A percentile compares a stretch with the other conserved stretches of the same genome.
These are phyloP conservation scores for Gopherus flavomarginatus DNA, from an alignment of 2,113 vertebrate species.

Conservation along the genomic window DNA sequence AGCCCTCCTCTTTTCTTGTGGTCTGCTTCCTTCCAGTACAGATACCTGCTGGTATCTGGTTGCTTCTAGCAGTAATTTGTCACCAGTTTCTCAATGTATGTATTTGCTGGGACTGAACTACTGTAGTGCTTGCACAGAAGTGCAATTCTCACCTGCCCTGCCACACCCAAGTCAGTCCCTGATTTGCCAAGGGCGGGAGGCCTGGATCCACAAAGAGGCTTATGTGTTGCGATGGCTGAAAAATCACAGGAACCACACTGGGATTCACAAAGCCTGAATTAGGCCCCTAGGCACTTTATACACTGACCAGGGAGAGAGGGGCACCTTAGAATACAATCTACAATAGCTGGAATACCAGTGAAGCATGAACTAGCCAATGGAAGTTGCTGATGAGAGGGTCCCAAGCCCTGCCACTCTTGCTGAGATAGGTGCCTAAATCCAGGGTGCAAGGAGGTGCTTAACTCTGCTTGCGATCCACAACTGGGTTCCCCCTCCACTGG, in stretches of 20 bases:
- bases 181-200: background rate
- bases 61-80: background rate
- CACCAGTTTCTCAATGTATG: fast-evolving
- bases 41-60: background rate
- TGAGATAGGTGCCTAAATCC: background rate
- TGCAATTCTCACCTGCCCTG: background rate
- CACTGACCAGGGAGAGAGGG: background rate
- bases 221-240: background rate
- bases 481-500: background rate
- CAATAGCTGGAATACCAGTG: background rate
- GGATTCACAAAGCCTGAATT: background rate
- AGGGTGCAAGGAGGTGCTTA: background rate
- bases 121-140: fast-evolving
- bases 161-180: background rate
- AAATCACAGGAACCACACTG: background rate
- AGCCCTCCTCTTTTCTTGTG: background rate
- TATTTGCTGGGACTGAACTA: background rate
- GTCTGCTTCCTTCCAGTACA: background rate
- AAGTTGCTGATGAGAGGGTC: background rate
- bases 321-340: background rate
- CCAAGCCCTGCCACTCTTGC: background rate
- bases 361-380: background rate
- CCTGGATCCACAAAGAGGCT: background rate
- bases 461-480: background rate
- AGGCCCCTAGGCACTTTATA: background rate